Evolutionary conservation across 2,797 vertebrate genomes (phyloP).

Genomic region (Leuciscus waleckii): DNA sequence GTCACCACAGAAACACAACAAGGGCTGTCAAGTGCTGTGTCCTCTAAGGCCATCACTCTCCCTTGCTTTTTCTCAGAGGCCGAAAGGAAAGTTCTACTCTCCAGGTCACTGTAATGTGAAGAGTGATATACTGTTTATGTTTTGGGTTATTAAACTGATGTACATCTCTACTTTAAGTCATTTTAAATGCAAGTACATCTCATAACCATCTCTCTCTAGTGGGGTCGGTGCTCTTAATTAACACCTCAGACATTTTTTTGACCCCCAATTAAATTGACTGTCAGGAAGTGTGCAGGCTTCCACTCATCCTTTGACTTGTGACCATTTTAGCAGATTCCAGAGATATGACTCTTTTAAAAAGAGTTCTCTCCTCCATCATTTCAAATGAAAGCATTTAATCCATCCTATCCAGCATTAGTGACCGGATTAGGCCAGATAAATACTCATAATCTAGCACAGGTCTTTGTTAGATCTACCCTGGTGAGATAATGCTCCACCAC

Average conservation of each 20-base stretch:
- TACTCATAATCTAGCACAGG: conserved; percentile 75
- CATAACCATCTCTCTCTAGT: background rate
- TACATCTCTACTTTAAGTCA: background rate
- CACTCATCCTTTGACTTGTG: conserved; percentile 24
- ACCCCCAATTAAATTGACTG: conserved; percentile 68
- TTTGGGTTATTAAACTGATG: background rate
- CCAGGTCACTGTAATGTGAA: background rate
- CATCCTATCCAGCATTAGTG: conserved; percentile 81
- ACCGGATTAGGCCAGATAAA: conserved; percentile 81
- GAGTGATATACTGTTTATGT: background rate
- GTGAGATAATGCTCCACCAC: conserved; percentile 61
- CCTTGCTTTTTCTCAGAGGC: conserved; percentile 21
- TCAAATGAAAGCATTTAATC: conserved; percentile 81
- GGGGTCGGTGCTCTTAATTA: conserved; percentile 11
- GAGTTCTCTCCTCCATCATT: conserved; percentile 79
- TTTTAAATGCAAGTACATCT: background rate
- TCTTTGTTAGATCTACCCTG: conserved; percentile 77
- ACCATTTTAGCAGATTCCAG: conserved; percentile 71
- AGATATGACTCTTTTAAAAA: conserved; percentile 73
- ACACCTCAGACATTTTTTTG: background rate
- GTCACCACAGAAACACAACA: conserved; percentile 42
- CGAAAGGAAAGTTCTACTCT: conserved; percentile 7
- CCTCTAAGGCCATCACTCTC: conserved; percentile 50
- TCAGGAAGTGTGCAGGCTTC: conserved; percentile 8
- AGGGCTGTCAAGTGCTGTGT: conserved; percentile 67